Base-by-base conservation (phyloP, 2,888 invertebrate species). In the Dioctria rufipes region DNA sequence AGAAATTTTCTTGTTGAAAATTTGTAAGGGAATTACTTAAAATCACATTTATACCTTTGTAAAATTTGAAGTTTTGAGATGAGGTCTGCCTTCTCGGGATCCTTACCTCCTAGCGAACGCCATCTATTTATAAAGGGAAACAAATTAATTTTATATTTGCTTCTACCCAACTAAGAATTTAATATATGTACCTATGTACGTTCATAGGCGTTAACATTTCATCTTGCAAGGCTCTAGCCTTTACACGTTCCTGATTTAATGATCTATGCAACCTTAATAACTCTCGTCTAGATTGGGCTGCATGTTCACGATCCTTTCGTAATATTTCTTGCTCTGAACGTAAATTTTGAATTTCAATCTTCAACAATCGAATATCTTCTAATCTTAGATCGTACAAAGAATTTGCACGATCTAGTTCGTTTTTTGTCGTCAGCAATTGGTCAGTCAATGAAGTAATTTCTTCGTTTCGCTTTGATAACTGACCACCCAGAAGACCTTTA, bases 121-220 rank as follows among this genome's bases (percentile, higher is more conserved):
- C 98, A 98, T 83, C 96, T 84, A 25, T 25, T 25, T 25, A 25
- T 0, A 25, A 25, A 25, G 25, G 25, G 25, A 9, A 58, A 42
- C 3, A 67, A 42, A 54, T 25, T 13, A 79, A 25, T 25, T 25
- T 25, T 25, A 25, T 25, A 2, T 25, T 25, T 25, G 25, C 25
- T 25, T 79, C 11, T 49, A 42, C 5, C 58, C 3, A 9, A 75
- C 13, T 58, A 73, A 54, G 37, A n/a, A 66, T 54, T n/a, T 25
- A 51, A 61, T 2, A 58, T 8, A 51, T n/a, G n/a, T 79, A 84
- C 83, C 89, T 90, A 86, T 98, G 98, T 84, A 98, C 93, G 88
- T 98, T 98, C 87, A 97, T 92, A 0, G 98, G 98, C 83, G 95
- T 97, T 88, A 96, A 94, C 85, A 97, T 91, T 84, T 98, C 97